Evolutionary conservation across 2,797 vertebrate genomes (phyloP).

Genomic region (Amblyraja radiata): DNA sequence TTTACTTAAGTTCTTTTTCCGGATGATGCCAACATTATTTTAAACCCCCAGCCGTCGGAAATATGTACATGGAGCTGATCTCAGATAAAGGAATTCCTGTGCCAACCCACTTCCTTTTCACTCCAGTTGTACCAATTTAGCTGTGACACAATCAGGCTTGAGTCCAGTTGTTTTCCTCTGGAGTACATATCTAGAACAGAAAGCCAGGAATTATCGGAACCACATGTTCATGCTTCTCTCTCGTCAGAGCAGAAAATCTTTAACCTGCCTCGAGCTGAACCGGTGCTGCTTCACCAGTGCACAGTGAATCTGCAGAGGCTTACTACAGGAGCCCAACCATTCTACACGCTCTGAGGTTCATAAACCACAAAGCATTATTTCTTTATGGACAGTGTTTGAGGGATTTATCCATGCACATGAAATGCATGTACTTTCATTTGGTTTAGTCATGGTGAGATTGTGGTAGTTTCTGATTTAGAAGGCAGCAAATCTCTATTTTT

Average conservation of each 20-base stretch:
- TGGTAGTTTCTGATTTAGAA: background rate
- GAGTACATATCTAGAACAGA: constrained; percentile 8
- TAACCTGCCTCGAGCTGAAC: constrained; percentile 27
- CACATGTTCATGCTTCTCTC: constrained; percentile 14
- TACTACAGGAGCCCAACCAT: background rate
- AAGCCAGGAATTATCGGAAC: background rate
- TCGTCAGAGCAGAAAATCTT: background rate
- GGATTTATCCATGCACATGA: background rate
- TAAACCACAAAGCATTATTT: background rate
- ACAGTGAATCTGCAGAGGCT: background rate
- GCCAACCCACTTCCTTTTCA: constrained; percentile 25
- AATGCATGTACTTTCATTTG: constrained; percentile 4
- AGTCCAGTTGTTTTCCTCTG: background rate
- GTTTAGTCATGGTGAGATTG: background rate
- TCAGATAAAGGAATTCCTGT: constrained; percentile 1
- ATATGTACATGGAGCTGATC: background rate
- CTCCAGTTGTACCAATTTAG: background rate
- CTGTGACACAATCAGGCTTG: constrained; percentile 6
- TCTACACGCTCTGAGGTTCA: background rate
- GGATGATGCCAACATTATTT: background rate
- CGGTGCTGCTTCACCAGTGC: background rate
- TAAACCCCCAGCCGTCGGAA: background rate
- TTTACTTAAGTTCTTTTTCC: background rate
- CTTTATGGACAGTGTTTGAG: background rate
- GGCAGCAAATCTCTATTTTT: background rate